These are phyloP conservation scores for Netelia inedita DNA, from an alignment of 2,888 invertebrate genomes.

Conservation along the genomic window DNA sequence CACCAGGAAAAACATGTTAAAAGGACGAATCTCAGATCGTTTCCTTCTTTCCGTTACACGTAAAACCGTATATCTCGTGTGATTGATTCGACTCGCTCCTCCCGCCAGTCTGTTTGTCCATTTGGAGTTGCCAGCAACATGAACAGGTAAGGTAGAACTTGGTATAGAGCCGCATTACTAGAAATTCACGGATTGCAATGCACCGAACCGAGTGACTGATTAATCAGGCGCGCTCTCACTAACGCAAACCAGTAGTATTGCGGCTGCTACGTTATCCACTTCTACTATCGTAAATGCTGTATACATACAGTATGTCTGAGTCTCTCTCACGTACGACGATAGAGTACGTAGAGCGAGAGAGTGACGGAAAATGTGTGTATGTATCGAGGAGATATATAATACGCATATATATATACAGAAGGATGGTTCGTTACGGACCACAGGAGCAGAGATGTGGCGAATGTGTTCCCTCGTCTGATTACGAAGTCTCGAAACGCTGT, in stretches of 20 bases:
- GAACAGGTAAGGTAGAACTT: constrained; percentile 12
- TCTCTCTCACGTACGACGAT: constrained; percentile 36
- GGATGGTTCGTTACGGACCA: constrained; percentile 64
- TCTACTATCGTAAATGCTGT: background rate
- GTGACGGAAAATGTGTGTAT: constrained; percentile 14
- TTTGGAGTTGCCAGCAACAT: constrained; percentile 46
- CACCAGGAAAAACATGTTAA: no score
- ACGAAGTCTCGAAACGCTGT: constrained; percentile 58
- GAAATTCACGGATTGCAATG: constrained; percentile 67
- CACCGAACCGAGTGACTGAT: constrained; percentile 69
- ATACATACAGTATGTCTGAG: constrained; percentile 40
- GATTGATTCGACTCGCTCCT: constrained; percentile 40
- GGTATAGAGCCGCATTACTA: constrained; percentile 50
- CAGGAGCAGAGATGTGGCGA: constrained; percentile 42
- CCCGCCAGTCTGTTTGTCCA: constrained; percentile 34
- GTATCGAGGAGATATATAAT: constrained; percentile 45
- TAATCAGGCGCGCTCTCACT: constrained; percentile 62
- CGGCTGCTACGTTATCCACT: constrained; percentile 14
- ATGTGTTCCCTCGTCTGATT: constrained; percentile 62
- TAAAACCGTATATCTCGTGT: constrained; percentile 2
- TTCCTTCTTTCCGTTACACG: background rate
- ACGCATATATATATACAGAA: background rate
- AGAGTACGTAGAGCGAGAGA: constrained; percentile 7
- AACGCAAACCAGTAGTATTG: constrained; percentile 14
- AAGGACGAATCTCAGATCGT: background rate